Base-by-base conservation (phyloP, 2,113 vertebrate species). In the Pterocles orientalis region DNA sequence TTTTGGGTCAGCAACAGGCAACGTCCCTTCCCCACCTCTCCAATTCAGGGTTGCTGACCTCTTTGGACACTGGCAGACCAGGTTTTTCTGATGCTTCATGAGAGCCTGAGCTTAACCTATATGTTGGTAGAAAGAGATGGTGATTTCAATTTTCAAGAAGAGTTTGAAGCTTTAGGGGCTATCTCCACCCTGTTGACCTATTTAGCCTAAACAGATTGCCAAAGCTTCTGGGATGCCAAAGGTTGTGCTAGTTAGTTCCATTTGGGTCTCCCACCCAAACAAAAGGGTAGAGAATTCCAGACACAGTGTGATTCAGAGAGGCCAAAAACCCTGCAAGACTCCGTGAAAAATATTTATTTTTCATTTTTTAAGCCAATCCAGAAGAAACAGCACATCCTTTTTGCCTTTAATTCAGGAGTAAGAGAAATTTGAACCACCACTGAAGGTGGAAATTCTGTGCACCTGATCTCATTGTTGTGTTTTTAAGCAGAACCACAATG, bases 271-370 rank as follows among this genome's bases (percentile, higher is more conserved):
- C 86, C 78, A 94, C 82, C 81, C 73, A 93, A 94, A 76, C 43
- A 83, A 96, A 96, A 91, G 41, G 86, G 79, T 91, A 86, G 86
- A 96, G 88, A 82, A 92, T 86, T 89, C 86, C 69, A 88, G 69
- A 91, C 11, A 20, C 71, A 68, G 9, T 94, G 61, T 82, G 43
- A 21, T 90, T 92, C 24, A 76, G 50, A 31, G 82, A 88, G 65
- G 77, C 72, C 16, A 86, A 75, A 96, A 92, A 4, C 19, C 78
- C 60, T 84, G 53, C 54, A 71, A 65, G 66, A 68, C 50, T 95
- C 69, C 82, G 95, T 91, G 57, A 95, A 97, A 96, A 95, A 96
- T 91, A 88, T 87, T 96, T 94, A 39, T 61, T 94, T 90, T 92
- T 83, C 28, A 33, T 77, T 75, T 93, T 95, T 92, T 41, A 95